Base-by-base conservation (phyloP, 2,113 vertebrate species). In the Anas platyrhynchos region DNA sequence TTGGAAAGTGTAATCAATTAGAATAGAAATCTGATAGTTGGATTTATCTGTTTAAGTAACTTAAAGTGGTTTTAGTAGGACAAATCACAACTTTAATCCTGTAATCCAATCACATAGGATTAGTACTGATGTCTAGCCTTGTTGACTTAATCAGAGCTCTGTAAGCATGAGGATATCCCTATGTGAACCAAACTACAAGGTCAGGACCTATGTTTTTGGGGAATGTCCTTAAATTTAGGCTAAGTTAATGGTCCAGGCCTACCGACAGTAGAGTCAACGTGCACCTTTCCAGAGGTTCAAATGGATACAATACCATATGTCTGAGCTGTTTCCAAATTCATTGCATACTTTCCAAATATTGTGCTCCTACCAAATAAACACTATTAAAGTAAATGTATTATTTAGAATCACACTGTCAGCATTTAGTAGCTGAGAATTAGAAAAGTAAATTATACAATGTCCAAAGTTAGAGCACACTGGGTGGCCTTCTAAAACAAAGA, bases 31-130 rank as follows among this genome's bases (percentile, higher is more conserved):
- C 34, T 89, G 74, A 89, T 76, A 92, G 78, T n/a, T 66, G 67
- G 78, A 84, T 92, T 87, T 92, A 54, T 89, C 74, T 80, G 31
- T 86, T 78, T 92, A 95, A 95, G 58, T 82, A 80, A 88, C 62
- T 88, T 65, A 72, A 44, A 81, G 59, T 55, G 66, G 61, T 76
- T 94, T 95, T 88, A 94, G 69, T 17, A 38, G 55, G 72, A 87
- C 63, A 89, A 94, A 91, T 83, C 63, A 77, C 55, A 83, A 82
- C 89, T 85, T 77, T 82, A 94, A 34, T 88, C 81, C 82, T 74
- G 67, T 92, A 94, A 95, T 96, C 84, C 78, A 65, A 79, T 92
- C 84, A 91, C 59, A 63, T 25, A 43, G 56, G 81, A 84, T 66
- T 84, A 94, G 84, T 29, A 23, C 55, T 59, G 20, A 68, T 83